Evolutionary conservation across 2,888 invertebrate species (phyloP).

Genomic region (Boloria euphrosyne): DNA sequence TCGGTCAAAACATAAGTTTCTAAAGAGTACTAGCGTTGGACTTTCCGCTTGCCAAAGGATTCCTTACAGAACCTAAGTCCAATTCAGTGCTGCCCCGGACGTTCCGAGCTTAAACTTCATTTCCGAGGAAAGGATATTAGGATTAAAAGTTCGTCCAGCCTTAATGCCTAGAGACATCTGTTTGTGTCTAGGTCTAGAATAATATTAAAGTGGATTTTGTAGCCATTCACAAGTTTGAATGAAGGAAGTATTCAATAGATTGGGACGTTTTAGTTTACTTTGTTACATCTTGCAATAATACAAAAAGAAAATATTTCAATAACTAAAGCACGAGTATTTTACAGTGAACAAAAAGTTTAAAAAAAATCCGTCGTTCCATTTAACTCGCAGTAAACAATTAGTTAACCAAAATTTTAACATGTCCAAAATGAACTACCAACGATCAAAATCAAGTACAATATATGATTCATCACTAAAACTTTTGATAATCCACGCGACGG

Average conservation of each 20-base stretch:
- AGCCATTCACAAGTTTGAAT: constrained; percentile 38
- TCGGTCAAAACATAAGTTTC: constrained; percentile 37
- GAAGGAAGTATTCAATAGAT: constrained; percentile 12
- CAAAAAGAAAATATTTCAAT: no score
- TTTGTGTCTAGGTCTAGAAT: constrained; percentile 49
- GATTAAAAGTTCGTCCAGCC: constrained; percentile 72
- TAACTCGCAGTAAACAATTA: neutral
- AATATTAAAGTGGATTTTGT: constrained; percentile 44
- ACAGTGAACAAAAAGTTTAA: neutral
- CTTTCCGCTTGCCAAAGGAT: constrained; percentile 48
- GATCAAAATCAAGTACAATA: constrained; percentile 20
- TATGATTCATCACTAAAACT: constrained; percentile 36
- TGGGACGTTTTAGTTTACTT: neutral
- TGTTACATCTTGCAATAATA: neutral
- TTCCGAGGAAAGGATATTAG: constrained; percentile 73
- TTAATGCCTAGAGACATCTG: constrained; percentile 58
- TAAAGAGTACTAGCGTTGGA: constrained; percentile 36
- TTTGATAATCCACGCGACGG: constrained; percentile 44
- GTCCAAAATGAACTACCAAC: neutral
- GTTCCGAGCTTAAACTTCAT: constrained; percentile 70
- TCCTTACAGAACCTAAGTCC: constrained; percentile 54
- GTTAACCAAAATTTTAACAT: neutral
- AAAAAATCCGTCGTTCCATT: no score
- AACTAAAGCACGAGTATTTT: no score
- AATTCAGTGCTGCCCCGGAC: constrained; percentile 50